A percentile compares a stretch with the other conserved stretches of the same genome.
Conservation (phyloP, 2,113 vertebrate genomes). For the Myanophis thanlyinensis region DNA sequence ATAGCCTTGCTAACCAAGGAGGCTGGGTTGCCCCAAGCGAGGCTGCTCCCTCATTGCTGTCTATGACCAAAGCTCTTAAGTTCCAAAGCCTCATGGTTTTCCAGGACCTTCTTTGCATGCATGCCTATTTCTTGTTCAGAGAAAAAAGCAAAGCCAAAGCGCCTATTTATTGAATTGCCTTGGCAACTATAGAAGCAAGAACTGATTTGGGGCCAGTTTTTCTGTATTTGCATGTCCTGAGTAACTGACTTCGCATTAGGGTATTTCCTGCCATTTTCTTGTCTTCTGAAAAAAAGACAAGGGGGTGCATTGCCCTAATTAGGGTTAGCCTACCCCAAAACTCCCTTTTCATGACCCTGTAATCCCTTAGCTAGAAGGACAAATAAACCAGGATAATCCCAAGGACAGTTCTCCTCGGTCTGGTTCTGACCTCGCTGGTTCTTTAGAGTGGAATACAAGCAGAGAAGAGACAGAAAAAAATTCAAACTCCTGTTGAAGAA, state of each 20-base stretch:
- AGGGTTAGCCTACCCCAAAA: background rate
- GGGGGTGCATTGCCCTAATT: background rate
- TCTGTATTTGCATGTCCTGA: background rate
- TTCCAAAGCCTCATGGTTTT: background rate
- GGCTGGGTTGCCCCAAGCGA: background rate
- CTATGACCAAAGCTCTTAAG: background rate
- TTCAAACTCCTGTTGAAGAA: background rate
- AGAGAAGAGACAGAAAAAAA: background rate
- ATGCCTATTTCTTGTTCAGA: background rate
- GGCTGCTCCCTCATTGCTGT: background rate
- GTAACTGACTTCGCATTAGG: background rate
- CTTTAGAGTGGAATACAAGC: background rate
- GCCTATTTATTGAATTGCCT: background rate
- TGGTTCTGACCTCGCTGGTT: background rate
- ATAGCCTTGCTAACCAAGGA: accelerated
- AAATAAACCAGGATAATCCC: background rate
- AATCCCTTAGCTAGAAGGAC: background rate
- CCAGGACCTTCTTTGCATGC: background rate
- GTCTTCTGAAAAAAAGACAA: background rate
- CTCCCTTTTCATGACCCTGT: background rate
- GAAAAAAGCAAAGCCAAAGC: background rate
- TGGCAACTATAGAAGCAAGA: conserved; percentile 27
- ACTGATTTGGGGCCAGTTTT: background rate
- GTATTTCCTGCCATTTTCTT: background rate
- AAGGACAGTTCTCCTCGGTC: background rate